These are phyloP conservation scores for Semnopithecus entellus DNA, from an alignment of 2,113 vertebrate species.

Conservation along the genomic window DNA sequence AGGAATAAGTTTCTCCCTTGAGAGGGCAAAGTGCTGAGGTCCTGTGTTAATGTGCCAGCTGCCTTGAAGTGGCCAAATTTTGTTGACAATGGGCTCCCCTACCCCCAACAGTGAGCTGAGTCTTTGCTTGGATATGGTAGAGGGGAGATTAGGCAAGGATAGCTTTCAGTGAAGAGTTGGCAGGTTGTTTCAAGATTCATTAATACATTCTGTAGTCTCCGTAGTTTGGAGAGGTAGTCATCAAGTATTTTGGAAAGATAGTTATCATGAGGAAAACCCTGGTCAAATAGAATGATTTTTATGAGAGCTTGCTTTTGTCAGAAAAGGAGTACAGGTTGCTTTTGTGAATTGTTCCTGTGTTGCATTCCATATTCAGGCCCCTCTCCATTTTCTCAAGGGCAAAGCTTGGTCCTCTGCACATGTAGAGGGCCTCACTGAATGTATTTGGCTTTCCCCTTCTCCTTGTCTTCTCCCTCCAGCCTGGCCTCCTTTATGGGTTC, in stretches of 20 bases:
- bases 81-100: not conserved
- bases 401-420: not conserved
- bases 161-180: not conserved
- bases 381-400: not conserved
- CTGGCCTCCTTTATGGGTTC: not conserved
- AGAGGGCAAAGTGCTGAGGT: not conserved
- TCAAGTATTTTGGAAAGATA: slow-evolving; percentile 22
- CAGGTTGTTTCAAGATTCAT: not conserved
- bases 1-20: not conserved
- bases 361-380: not conserved
- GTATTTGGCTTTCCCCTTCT: not conserved
- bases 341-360: not conserved
- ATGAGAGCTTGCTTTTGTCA: not conserved
- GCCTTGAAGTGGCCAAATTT: not conserved
- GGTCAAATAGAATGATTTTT: not conserved
- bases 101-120: not conserved
- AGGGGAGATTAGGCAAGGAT: not conserved
- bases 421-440: not conserved
- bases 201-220: not conserved
- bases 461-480: not conserved
- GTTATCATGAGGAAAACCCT: not conserved
- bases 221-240: not conserved
- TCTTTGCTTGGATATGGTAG: not conserved
- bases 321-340: not conserved
- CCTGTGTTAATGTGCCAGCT: not conserved